These are phyloP conservation scores for Cyprinodon tularosa DNA, from an alignment of 2,113 vertebrate genomes.

Conservation along the genomic window DNA sequence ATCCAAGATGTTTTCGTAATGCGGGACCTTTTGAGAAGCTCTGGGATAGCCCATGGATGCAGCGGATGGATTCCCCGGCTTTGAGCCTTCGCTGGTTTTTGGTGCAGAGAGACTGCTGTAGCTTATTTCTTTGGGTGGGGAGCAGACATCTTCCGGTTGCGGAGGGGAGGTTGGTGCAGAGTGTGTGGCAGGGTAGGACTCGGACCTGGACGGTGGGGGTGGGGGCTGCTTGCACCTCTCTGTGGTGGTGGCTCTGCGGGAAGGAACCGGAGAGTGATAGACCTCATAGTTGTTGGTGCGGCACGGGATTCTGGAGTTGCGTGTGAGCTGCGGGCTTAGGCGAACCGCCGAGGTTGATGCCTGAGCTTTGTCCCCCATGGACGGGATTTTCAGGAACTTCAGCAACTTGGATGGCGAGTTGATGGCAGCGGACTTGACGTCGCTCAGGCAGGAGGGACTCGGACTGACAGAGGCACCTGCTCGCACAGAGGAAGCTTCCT, in stretches of 20 bases:
- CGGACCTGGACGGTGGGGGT: conserved; percentile 68
- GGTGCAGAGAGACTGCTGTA: conserved; percentile 76
- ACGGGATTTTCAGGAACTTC: conserved; percentile 89
- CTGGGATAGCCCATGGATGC: conserved; percentile 49
- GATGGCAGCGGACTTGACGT: conserved; percentile 80
- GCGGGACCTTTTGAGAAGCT: conserved; percentile 70
- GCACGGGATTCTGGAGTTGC: conserved; percentile 90
- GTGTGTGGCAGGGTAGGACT: conserved; percentile 79
- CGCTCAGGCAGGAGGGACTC: conserved; percentile 77
- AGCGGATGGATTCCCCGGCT: conserved; percentile 55
- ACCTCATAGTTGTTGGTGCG: conserved; percentile 89
- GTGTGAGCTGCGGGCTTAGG: conserved; percentile 90
- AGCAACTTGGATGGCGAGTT: conserved; percentile 88
- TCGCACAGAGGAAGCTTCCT: conserved; percentile 72
- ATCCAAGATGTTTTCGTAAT: conserved; percentile 79
- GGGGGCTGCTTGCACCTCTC: conserved; percentile 76
- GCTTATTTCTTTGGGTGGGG: conserved; percentile 68
- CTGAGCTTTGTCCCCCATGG: conserved; percentile 79
- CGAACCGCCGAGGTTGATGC: conserved; percentile 75
- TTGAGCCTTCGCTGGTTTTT: conserved; percentile 60
- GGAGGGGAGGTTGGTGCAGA: conserved; percentile 81
- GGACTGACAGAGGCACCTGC: conserved; percentile 78
- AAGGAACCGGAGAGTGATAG: conserved; percentile 84
- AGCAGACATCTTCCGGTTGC: conserved; percentile 69
- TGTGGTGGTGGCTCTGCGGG: conserved; percentile 80